phyloP scores from a whole-genome alignment of 2,797 vertebrate genomes.

The Lepidocolaptes lacrymiger region DNA sequence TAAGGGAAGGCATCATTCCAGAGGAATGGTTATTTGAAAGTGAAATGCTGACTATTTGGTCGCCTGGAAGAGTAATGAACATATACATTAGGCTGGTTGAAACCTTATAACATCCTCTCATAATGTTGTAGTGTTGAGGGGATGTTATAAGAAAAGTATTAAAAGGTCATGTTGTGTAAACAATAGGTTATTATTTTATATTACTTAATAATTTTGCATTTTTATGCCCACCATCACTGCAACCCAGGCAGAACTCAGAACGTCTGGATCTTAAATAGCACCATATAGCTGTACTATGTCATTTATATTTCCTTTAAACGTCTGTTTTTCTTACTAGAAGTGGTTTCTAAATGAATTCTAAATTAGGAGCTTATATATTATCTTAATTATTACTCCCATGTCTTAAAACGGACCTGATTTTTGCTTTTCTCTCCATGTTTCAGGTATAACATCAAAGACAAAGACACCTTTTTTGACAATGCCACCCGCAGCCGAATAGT shows the following conservation, averaged over 20 bases:
- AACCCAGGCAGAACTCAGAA: neutral
- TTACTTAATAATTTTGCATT: neutral
- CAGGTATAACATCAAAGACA: constrained; percentile 94
- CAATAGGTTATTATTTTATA: neutral
- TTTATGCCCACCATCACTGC: neutral
- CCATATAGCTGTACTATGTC: neutral
- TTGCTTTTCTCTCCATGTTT: neutral
- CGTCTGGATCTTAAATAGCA: neutral
- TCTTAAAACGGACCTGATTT: neutral
- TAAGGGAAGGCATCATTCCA: neutral
- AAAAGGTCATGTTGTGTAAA: neutral
- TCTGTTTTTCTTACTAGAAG: neutral
- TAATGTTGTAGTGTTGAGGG: neutral
- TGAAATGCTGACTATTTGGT: neutral
- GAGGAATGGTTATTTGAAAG: neutral
- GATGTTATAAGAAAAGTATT: neutral
- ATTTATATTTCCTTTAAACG: neutral
- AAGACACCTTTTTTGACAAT: constrained; percentile 92
- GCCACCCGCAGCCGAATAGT: constrained; percentile 95
- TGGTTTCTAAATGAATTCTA: neutral
- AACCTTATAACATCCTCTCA: neutral
- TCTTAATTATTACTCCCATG: neutral
- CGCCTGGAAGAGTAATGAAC: neutral
- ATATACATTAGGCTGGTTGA: neutral
- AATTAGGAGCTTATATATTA: neutral